phyloP scores from a whole-genome alignment of 2,797 vertebrate genomes.

The Podarcis lilfordi region DNA sequence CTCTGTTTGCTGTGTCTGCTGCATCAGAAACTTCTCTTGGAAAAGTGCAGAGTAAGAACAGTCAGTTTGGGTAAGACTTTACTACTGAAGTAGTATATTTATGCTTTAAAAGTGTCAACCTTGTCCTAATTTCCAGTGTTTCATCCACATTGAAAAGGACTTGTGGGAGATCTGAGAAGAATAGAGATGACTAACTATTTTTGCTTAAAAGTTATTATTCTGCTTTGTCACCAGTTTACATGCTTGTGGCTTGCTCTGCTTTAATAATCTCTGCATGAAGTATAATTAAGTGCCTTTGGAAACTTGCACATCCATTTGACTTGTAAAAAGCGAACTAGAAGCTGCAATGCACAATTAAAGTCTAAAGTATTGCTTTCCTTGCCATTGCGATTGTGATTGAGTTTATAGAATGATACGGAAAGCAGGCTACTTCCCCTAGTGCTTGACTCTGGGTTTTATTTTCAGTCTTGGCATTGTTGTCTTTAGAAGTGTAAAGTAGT shows the following conservation, averaged over 20 bases:
- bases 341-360: not conserved
- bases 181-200: not conserved
- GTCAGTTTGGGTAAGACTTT: slow-evolving; percentile 64
- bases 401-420: slow-evolving; percentile 36
- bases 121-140: slow-evolving; percentile 7
- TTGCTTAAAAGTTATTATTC: not conserved
- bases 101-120: not conserved
- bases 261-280: slow-evolving; percentile 8
- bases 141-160: not conserved
- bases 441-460: not conserved
- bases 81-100: slow-evolving; percentile 20
- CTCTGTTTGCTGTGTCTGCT: slow-evolving; percentile 55
- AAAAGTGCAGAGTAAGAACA: slow-evolving; percentile 62
- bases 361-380: slow-evolving; percentile 36
- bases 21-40: slow-evolving; percentile 66
- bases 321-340: slow-evolving; percentile 4
- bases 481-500: not conserved
- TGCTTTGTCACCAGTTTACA: not conserved
- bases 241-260: not conserved
- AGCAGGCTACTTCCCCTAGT: not conserved
- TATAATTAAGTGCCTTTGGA: not conserved
- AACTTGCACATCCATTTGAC: not conserved
- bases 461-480: not conserved
- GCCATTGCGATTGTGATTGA: not conserved
- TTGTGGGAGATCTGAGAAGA: not conserved